These are phyloP conservation scores for Schizaphis graminum DNA, from an alignment of 2,888 invertebrate genomes.

Conservation along the genomic window DNA sequence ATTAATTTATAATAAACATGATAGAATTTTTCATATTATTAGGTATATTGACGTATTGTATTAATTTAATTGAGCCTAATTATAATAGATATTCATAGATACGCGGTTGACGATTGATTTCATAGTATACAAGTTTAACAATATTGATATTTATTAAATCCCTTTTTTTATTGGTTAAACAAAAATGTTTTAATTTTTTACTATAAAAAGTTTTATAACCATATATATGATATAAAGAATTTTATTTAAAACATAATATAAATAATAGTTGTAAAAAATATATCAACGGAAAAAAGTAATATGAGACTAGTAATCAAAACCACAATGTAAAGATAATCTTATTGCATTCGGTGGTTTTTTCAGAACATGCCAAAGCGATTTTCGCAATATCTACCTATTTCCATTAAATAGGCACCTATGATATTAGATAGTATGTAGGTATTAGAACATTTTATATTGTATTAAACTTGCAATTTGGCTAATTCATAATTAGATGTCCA, in stretches of 20 bases:
- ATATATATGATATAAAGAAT: neutral
- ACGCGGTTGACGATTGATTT: neutral
- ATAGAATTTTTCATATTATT: neutral
- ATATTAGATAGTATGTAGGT: neutral
- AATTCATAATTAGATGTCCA: neutral
- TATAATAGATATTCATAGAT: neutral
- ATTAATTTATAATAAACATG: neutral
- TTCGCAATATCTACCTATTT: neutral
- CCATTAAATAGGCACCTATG: neutral
- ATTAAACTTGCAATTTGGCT: neutral
- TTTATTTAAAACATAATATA: neutral
- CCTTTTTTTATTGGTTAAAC: neutral
- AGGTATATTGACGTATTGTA: neutral
- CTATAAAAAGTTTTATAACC: neutral
- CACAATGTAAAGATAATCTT: neutral
- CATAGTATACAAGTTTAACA: neutral
- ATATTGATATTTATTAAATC: neutral
- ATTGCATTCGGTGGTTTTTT: slow-evolving; percentile 29
- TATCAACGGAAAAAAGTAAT: neutral
- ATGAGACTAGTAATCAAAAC: slow-evolving; percentile 40
- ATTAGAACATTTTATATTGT: neutral
- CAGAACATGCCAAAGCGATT: neutral
- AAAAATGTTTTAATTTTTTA: neutral
- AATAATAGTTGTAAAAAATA: neutral
- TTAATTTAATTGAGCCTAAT: neutral